Percentiles rank a stretch among this genome's conserved stretches.
phyloP scores from a whole-genome alignment of 2,113 vertebrate species.

The Anthoscopus minutus region DNA sequence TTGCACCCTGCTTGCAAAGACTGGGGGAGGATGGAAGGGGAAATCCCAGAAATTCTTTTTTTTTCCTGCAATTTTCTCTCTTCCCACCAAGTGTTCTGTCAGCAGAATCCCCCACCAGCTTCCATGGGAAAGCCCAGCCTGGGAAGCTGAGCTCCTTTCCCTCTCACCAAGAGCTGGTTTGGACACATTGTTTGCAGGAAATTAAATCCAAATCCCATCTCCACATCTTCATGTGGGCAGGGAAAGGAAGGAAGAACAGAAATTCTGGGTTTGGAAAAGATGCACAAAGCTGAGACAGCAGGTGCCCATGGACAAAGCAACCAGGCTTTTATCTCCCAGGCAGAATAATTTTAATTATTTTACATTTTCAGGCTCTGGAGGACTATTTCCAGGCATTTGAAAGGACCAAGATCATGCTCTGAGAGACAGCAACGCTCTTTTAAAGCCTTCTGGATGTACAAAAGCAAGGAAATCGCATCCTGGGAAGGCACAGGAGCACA shows the following conservation, averaged over 20 bases:
- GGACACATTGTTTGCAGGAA: fast-evolving
- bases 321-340: not conserved
- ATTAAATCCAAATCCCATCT: not conserved
- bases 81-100: fast-evolving
- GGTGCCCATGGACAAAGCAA: not conserved
- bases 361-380: not conserved
- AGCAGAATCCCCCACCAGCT: fast-evolving
- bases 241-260: not conserved
- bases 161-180: fast-evolving
- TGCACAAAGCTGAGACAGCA: fast-evolving
- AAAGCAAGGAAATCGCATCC: not conserved
- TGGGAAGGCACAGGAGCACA: not conserved
- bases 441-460: not conserved
- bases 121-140: not conserved
- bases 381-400: not conserved
- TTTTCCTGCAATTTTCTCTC: not conserved
- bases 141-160: not conserved
- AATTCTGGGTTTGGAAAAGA: not conserved
- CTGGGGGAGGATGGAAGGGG: not conserved
- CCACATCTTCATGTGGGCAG: fast-evolving
- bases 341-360: not conserved
- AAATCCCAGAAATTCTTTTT: not conserved
- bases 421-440: not conserved
- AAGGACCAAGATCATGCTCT: not conserved
- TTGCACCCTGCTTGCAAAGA: not conserved